A percentile compares a stretch with the other conserved stretches of the same genome.
Conservation (phyloP, 2,797 vertebrate genomes). For the Margarornis squamiger region DNA sequence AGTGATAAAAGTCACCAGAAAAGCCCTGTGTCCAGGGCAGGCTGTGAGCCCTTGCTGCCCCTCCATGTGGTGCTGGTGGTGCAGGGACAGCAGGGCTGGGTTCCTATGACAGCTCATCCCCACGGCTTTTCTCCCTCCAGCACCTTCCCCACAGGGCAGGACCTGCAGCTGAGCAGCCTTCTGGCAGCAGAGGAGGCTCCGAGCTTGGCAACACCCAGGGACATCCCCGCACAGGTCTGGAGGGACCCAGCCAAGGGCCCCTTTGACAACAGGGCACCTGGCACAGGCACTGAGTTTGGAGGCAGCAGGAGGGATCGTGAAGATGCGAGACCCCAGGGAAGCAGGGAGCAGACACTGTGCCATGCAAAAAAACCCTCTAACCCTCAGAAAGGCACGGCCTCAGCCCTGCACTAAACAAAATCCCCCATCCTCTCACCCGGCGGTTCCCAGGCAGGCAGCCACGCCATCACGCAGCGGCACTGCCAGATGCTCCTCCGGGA, state of each 20-base stretch:
- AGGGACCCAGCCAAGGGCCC: background rate
- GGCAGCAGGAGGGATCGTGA: fast-evolving
- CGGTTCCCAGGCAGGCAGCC: background rate
- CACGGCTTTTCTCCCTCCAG: conserved; percentile 59
- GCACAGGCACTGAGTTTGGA: fast-evolving
- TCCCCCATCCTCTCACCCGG: background rate
- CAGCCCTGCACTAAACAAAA: background rate
- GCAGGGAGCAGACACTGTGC: fast-evolving
- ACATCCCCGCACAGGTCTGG: fast-evolving
- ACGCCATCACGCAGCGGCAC: background rate
- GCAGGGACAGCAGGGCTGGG: conserved; percentile 10
- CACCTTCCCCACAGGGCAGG: conserved; percentile 29
- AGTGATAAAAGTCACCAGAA: background rate
- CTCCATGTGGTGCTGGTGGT: background rate
- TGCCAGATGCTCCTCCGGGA: background rate
- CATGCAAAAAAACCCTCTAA: fast-evolving
- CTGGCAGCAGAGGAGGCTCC: background rate
- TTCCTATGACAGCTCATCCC: conserved; percentile 49
- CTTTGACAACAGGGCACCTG: background rate
- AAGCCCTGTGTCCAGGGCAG: background rate
- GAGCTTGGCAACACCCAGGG: fast-evolving
- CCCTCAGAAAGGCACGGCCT: background rate
- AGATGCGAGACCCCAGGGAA: background rate
- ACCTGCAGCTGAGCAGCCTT: background rate
- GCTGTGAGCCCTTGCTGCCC: background rate